Evolutionary conservation across 2,113 vertebrate species (phyloP).

Genomic region (Notarius quadriscutis): DNA sequence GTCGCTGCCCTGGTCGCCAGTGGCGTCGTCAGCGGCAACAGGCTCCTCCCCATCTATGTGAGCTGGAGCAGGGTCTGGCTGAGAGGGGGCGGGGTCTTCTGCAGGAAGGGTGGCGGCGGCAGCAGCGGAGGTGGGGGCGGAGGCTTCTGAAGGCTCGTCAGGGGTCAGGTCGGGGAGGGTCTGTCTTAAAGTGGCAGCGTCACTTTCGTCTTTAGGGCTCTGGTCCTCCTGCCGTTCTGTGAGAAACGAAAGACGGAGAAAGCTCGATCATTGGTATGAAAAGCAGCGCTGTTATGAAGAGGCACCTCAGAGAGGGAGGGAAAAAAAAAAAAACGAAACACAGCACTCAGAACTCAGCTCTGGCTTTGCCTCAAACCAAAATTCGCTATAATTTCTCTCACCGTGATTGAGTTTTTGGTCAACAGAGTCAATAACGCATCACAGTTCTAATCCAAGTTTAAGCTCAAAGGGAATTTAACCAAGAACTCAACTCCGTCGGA

Average conservation of each 20-base stretch:
- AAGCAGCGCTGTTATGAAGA: neutral
- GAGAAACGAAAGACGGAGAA: neutral
- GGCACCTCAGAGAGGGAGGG: neutral
- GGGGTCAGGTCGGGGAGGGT: conserved; percentile 93
- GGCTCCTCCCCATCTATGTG: conserved; percentile 67
- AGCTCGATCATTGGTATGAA: too few relatives aligned
- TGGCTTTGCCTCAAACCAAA: neutral
- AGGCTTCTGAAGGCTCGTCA: conserved; percentile 86
- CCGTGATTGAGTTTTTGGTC: neutral
- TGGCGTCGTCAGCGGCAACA: conserved; percentile 66
- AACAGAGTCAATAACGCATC: neutral
- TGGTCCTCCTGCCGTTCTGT: conserved; percentile 80
- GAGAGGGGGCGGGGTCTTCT: conserved; percentile 70
- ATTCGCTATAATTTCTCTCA: neutral
- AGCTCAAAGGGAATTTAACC: neutral
- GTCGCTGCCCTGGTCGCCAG: conserved; percentile 84
- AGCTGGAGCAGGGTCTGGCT: conserved; percentile 47
- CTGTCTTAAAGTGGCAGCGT: conserved; percentile 89
- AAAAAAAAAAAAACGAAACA: too few relatives aligned
- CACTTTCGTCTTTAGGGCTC: conserved; percentile 83
- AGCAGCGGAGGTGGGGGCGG: conserved; percentile 72
- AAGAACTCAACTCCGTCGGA: neutral
- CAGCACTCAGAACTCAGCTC: neutral
- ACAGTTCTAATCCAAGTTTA: neutral
- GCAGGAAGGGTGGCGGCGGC: conserved; percentile 76